Conservation (phyloP, 2,797 vertebrate genomes). For the Sebastes jordani region DNA sequence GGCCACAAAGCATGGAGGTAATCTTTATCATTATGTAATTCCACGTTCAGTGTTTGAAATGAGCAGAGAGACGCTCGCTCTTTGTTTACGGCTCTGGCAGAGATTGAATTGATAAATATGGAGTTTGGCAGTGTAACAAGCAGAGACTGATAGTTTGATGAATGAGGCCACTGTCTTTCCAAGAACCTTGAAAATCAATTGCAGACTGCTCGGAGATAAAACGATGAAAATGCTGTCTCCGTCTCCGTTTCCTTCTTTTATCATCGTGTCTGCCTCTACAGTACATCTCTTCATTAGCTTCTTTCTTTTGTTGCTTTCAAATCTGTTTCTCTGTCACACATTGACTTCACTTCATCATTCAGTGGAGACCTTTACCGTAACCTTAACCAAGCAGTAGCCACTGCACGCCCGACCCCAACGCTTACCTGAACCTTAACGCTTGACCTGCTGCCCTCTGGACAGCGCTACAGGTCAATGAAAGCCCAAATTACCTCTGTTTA, state of each 20-base stretch:
- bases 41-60: background rate
- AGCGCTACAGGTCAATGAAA: too few species aligned
- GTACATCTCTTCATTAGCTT: background rate
- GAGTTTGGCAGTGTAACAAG: constrained; percentile 24
- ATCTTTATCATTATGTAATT: background rate
- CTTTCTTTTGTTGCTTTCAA: background rate
- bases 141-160: constrained; percentile 5
- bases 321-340: background rate
- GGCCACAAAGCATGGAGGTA: background rate
- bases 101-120: constrained; percentile 13
- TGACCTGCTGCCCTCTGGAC: too few species aligned
- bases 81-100: constrained; percentile 24
- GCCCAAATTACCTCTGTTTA: too few species aligned
- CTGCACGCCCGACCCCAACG: background rate
- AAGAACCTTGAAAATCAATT: constrained; percentile 41
- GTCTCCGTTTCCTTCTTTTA: background rate
- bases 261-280: background rate
- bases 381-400: too few species aligned
- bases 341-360: background rate
- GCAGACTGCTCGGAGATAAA: background rate
- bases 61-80: background rate
- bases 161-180: constrained; percentile 35
- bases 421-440: background rate
- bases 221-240: background rate
- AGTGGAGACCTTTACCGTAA: background rate